A percentile compares a stretch with the other conserved stretches of the same genome.
Conservation (phyloP, 2,888 invertebrate species). For the Hermaeophaga mercurialis region DNA sequence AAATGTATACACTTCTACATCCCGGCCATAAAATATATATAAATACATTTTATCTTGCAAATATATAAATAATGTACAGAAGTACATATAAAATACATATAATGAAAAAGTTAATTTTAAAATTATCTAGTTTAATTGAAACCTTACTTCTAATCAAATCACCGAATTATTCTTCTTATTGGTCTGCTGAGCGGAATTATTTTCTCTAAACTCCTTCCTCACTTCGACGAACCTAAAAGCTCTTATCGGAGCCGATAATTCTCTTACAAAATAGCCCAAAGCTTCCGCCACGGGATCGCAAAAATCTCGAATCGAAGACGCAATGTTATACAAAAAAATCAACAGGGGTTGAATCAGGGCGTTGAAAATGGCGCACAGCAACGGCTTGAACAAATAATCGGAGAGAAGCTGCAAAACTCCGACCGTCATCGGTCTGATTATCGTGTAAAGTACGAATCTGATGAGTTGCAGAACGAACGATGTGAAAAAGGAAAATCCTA, state of each 20-base stretch:
- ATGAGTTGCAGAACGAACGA: conserved; percentile 64
- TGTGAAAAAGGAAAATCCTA: conserved; percentile 65
- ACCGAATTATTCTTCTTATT: too few species aligned
- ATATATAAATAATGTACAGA: too few species aligned
- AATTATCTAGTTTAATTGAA: too few species aligned
- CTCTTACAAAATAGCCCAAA: conserved; percentile 60
- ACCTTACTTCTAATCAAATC: too few species aligned
- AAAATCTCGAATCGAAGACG: conserved; percentile 66
- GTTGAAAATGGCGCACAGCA: conserved; percentile 67
- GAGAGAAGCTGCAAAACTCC: conserved; percentile 67
- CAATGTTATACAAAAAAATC: conserved; percentile 67
- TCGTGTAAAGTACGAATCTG: conserved; percentile 63
- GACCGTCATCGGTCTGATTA: conserved; percentile 65
- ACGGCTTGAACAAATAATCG: conserved; percentile 72
- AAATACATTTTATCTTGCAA: too few species aligned
- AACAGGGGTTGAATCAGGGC: conserved; percentile 71
- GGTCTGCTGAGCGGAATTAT: background rate
- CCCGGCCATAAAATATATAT: too few species aligned
- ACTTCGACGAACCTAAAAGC: conserved; percentile 60
- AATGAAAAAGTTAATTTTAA: too few species aligned
- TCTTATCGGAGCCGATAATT: conserved; percentile 56
- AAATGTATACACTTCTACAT: too few species aligned
- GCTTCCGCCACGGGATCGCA: conserved; percentile 66
- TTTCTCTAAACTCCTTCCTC: conserved; percentile 38
- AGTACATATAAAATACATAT: background rate